Conservation (phyloP, 1,140 invertebrate genomes). For the Pseudoatta argentina region DNA sequence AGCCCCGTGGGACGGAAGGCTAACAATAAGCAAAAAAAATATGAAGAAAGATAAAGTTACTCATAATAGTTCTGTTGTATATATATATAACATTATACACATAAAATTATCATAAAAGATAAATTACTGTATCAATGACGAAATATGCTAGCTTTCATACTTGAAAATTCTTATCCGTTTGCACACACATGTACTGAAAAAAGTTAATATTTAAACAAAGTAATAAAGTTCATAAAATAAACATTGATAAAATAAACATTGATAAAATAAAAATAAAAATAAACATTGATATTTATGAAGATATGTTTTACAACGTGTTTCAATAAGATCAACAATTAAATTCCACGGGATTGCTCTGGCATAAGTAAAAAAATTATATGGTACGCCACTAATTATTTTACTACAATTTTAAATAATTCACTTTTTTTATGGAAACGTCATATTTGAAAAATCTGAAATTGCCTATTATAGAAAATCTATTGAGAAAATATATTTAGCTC, state of each 20-base stretch:
- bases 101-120: background rate
- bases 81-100: background rate
- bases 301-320: conserved; percentile 3
- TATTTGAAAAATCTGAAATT: too few relatives aligned
- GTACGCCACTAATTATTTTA: too few relatives aligned
- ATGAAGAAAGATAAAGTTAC: background rate
- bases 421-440: too few relatives aligned
- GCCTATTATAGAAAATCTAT: too few relatives aligned
- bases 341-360: too few relatives aligned
- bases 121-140: background rate
- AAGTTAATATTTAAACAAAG: conserved; percentile 19
- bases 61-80: background rate
- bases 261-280: background rate
- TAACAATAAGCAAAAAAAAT: background rate
- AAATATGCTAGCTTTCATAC: background rate
- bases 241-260: too few relatives aligned
- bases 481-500: too few relatives aligned
- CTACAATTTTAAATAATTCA: too few relatives aligned
- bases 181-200: background rate
- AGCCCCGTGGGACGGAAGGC: too few relatives aligned
- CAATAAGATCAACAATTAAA: background rate
- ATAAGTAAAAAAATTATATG: too few relatives aligned
- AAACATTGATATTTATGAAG: conserved; percentile 9
- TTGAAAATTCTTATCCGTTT: conserved; percentile 10
- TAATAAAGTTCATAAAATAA: background rate